Conservation (phyloP, 2,113 vertebrate genomes). For the Eolophus roseicapilla region DNA sequence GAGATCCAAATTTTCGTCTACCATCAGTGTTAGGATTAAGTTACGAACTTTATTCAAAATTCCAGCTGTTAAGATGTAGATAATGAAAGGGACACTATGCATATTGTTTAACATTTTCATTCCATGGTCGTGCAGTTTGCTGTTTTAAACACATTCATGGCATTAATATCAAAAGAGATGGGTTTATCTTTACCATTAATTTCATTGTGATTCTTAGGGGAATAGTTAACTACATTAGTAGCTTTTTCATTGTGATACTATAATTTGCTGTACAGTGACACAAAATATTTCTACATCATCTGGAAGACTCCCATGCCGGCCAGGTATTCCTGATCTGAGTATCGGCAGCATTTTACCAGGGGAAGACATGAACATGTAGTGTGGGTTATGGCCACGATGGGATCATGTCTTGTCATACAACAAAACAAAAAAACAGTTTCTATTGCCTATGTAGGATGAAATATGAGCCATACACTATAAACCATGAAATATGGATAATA, state of each 20-base stretch:
- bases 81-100: neutral
- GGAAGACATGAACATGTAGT: neutral
- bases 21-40: neutral
- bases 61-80: slow-evolving; percentile 62
- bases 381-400: neutral
- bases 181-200: slow-evolving; percentile 1
- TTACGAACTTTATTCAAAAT: slow-evolving; percentile 27
- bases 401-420: neutral
- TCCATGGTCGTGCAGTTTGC: neutral
- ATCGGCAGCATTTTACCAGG: neutral
- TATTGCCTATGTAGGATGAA: neutral
- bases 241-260: neutral
- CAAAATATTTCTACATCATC: neutral
- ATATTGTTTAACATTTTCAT: neutral
- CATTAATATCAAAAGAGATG: neutral
- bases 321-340: neutral
- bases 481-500: neutral
- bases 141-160: neutral
- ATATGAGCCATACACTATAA: neutral
- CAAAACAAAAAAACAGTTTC: neutral
- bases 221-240: neutral
- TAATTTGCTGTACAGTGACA: neutral
- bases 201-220: neutral
- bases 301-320: accelerated
- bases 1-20: slow-evolving; percentile 36